phyloP scores from a whole-genome alignment of 30 jellyfish, hydroid and myxozoan species.

The Aurelia sp. region DNA sequence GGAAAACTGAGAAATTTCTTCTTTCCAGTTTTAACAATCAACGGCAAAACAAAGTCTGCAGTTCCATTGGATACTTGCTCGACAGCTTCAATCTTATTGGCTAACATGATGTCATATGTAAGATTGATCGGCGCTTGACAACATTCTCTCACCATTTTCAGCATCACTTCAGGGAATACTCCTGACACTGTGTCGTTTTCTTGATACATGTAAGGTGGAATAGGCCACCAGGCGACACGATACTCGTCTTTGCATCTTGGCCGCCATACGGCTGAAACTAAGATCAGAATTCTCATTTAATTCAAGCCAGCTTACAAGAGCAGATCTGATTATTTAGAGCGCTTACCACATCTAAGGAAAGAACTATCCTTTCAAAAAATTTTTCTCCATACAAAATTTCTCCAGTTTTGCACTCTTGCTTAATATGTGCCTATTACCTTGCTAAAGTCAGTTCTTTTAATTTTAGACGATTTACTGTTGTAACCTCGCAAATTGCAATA shows the following conservation, averaged over 20 bases:
- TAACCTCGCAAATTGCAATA: no score
- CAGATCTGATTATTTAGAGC: no score
- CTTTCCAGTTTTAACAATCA: constrained; percentile 46
- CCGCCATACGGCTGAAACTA: constrained; percentile 14
- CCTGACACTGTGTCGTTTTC: constrained; percentile 32
- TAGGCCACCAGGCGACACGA: constrained; percentile 65
- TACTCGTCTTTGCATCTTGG: constrained; percentile 43
- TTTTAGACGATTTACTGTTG: no score
- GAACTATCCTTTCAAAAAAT: no score
- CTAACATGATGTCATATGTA: constrained; percentile 28
- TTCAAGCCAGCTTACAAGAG: no score
- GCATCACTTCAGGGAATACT: constrained; percentile 36
- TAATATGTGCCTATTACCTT: no score
- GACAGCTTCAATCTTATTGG: constrained; percentile 53
- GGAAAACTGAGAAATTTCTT: constrained; percentile 54
- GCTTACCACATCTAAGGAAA: no score
- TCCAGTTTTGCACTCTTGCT: no score
- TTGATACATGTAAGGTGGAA: constrained; percentile 50
- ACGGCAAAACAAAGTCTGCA: constrained; percentile 65
- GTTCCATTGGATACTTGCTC: constrained; percentile 64
- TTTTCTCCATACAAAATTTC: no score
- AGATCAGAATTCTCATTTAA: no score
- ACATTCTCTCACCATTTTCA: constrained; percentile 40
- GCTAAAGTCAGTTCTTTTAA: no score
- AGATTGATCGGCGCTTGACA: constrained; percentile 41